These are phyloP conservation scores for Falcunculus frontatus DNA, from an alignment of 2,113 vertebrate species.

Conservation along the genomic window DNA sequence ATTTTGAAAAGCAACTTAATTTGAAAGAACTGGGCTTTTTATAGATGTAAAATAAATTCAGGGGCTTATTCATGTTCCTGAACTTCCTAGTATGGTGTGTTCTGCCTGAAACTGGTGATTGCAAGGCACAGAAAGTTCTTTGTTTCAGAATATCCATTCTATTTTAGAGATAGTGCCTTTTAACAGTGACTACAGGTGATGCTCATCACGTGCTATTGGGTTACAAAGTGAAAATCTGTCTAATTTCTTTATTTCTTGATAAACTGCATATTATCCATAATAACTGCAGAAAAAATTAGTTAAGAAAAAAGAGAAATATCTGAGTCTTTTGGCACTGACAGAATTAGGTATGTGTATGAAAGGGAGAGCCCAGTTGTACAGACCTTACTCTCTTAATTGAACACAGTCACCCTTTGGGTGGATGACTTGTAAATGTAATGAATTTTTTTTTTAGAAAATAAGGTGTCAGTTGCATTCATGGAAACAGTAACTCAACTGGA, in stretches of 20 bases:
- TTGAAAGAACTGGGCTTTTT: not conserved
- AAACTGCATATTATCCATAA: not conserved
- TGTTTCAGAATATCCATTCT: not conserved
- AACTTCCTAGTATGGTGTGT: not conserved
- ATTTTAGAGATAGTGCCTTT: not conserved
- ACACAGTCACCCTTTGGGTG: not conserved
- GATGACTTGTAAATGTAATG: not conserved
- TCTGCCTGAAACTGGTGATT: not conserved
- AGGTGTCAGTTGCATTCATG: not conserved
- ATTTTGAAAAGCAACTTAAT: constrained; percentile 4
- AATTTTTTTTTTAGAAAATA: not conserved
- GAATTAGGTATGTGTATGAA: not conserved
- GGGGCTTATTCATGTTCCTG: not conserved
- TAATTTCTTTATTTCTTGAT: not conserved
- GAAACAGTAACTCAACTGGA: not conserved
- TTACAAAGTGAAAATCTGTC: not conserved
- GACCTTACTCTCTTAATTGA: not conserved
- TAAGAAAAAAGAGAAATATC: not conserved
- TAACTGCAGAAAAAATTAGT: not conserved
- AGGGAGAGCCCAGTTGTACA: not conserved
- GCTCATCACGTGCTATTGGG: not conserved
- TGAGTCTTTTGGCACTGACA: not conserved
- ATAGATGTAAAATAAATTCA: not conserved
- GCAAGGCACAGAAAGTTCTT: not conserved
- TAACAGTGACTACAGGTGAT: not conserved